A percentile compares a stretch with the other conserved stretches of the same genome.
These are phyloP conservation scores for Drosophila gunungcola DNA, from an alignment of 1,140 invertebrate genomes.

Conservation along the genomic window DNA sequence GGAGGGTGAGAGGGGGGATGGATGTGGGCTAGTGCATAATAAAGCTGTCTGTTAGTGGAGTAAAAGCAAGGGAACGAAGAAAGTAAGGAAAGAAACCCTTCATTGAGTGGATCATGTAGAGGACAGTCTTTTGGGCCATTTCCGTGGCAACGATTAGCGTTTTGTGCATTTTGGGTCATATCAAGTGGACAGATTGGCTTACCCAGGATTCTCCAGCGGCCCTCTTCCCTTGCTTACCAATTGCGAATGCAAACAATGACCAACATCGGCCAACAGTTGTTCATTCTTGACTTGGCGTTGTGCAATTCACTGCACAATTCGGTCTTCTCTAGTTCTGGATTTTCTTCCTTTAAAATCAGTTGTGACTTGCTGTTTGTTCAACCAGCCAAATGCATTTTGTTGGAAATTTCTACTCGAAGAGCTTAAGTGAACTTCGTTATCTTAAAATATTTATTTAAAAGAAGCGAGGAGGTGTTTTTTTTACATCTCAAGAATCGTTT, in stretches of 20 bases:
- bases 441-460: too few relatives aligned
- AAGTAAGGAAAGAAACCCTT: slow-evolving; percentile 7
- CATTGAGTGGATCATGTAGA: slow-evolving; percentile 34
- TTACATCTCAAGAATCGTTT: too few relatives aligned
- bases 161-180: slow-evolving; percentile 40
- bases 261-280: slow-evolving; percentile 13
- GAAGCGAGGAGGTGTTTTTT: too few relatives aligned
- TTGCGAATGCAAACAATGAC: slow-evolving; percentile 37
- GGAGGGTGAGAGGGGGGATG: slow-evolving; percentile 21
- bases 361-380: slow-evolving; percentile 16
- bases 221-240: slow-evolving; percentile 6
- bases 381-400: slow-evolving; percentile 3
- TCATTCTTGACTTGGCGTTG: slow-evolving; percentile 27
- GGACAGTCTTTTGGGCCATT: slow-evolving; percentile 10
- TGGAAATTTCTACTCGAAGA: not conserved
- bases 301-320: slow-evolving; percentile 57
- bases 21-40: slow-evolving; percentile 62
- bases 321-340: slow-evolving; percentile 3
- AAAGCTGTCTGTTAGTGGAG: slow-evolving; percentile 52
- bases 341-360: slow-evolving; percentile 33
- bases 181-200: slow-evolving; percentile 5
- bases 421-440: too few relatives aligned
- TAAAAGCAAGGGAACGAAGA: not conserved
- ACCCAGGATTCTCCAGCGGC: too few relatives aligned
- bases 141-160: slow-evolving; percentile 46